Percentiles rank a stretch among this genome's conserved stretches.
These are phyloP conservation scores for Watersipora subatra DNA, from an alignment of 1,140 invertebrate species.

Conservation along the genomic window DNA sequence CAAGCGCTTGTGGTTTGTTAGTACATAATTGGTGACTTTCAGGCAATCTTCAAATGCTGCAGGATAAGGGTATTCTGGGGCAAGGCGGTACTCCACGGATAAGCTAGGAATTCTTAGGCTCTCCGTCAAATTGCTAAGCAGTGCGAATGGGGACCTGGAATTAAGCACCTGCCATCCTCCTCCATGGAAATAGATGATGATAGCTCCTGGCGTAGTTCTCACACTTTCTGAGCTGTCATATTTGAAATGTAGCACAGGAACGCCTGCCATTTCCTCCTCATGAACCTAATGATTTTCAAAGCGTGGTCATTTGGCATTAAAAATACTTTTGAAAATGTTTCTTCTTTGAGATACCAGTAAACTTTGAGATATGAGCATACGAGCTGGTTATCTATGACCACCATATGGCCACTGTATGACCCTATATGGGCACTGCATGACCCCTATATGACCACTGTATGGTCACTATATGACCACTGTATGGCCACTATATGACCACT, in stretches of 20 bases:
- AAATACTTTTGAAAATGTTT: too few relatives aligned
- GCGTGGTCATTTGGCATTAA: too few relatives aligned
- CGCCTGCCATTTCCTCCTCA: background rate
- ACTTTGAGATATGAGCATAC: too few relatives aligned
- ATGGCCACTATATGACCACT: too few relatives aligned
- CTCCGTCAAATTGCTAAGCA: background rate
- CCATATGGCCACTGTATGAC: too few relatives aligned
- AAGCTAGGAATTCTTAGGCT: background rate
- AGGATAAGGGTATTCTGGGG: conserved; percentile 27
- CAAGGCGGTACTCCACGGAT: conserved; percentile 21
- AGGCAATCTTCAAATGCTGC: conserved; percentile 24
- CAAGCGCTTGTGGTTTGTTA: conserved; percentile 17
- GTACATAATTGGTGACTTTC: conserved; percentile 21
- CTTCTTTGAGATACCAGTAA: too few relatives aligned
- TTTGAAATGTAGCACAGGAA: background rate
- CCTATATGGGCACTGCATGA: too few relatives aligned
- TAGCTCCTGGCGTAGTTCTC: background rate
- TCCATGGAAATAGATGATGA: background rate
- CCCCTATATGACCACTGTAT: too few relatives aligned
- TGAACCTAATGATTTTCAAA: too few relatives aligned
- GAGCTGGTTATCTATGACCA: too few relatives aligned
- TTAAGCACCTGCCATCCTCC: background rate
- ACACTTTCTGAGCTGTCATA: background rate
- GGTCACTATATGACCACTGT: too few relatives aligned
- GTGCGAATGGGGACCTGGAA: background rate